A percentile compares a stretch with the other conserved stretches of the same genome.
phyloP scores from a whole-genome alignment of 1,140 invertebrate species.

The Cepaea nemoralis region DNA sequence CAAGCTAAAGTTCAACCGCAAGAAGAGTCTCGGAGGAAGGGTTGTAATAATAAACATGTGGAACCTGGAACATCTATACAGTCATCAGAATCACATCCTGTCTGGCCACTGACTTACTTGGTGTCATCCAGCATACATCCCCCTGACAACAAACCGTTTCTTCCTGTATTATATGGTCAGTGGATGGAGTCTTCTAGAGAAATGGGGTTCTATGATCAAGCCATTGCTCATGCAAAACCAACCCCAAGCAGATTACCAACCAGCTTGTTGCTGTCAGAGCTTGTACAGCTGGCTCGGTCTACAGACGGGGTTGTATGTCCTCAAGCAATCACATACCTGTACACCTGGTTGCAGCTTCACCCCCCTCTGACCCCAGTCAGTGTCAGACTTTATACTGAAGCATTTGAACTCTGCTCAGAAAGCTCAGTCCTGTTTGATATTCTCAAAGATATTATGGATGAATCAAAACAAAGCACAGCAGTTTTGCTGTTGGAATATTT shows the following conservation, averaged over 20 bases:
- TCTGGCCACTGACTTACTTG: neutral
- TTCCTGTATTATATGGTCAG: neutral
- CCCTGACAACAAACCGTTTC: neutral
- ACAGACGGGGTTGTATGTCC: neutral
- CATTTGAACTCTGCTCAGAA: neutral
- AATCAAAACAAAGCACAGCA: neutral
- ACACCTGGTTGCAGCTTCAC: constrained; percentile 5
- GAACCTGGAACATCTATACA: neutral
- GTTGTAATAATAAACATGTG: neutral
- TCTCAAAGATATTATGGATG: neutral
- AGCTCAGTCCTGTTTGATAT: constrained; percentile 10
- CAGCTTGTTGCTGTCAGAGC: neutral
- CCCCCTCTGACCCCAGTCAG: neutral
- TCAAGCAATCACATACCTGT: constrained; percentile 8
- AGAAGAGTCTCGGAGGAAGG: neutral
- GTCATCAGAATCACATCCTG: neutral
- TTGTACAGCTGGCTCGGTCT: neutral
- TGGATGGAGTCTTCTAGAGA: constrained; percentile 13
- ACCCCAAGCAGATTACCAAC: neutral
- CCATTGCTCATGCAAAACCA: neutral
- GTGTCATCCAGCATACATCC: neutral
- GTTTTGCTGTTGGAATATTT: constrained; percentile 14
- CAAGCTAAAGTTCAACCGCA: neutral
- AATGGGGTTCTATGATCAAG: neutral
- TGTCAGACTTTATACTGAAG: neutral